Conservation (phyloP, 2,888 invertebrate species). For the Cosmia trapezina region DNA sequence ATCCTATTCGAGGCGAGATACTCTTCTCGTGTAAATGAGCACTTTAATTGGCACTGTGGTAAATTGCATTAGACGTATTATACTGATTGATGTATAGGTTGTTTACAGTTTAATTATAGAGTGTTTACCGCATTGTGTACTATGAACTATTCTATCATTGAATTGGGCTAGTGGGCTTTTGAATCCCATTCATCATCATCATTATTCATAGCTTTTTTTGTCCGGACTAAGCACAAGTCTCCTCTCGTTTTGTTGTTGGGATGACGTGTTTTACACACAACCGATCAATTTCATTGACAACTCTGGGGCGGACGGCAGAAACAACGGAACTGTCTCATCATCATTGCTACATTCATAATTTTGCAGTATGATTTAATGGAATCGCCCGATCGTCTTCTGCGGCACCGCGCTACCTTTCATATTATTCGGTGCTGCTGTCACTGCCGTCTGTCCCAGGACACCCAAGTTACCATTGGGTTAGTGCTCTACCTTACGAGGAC, state of each 20-base stretch:
- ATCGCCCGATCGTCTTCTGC: background rate
- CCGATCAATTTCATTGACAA: background rate
- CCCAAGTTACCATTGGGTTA: too few relatives aligned
- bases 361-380: background rate
- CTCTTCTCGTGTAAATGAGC: background rate
- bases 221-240: background rate
- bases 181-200: background rate
- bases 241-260: too few relatives aligned
- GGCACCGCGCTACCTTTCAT: background rate
- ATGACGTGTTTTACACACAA: background rate
- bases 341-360: background rate
- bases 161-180: background rate
- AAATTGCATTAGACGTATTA: slow-evolving; percentile 7
- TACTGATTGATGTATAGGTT: slow-evolving; percentile 26
- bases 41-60: slow-evolving; percentile 17
- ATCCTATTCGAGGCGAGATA: background rate
- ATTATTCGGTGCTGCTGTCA: background rate
- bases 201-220: background rate
- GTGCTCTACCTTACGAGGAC: too few relatives aligned
- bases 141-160: slow-evolving; percentile 6
- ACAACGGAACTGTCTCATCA: background rate
- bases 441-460: background rate
- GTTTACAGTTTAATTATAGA: slow-evolving; percentile 37
- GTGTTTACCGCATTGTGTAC: slow-evolving; percentile 22
- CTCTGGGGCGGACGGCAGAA: background rate